A percentile compares a stretch with the other conserved stretches of the same genome.
These are phyloP conservation scores for Urosaurus nigricauda DNA, from an alignment of 2,797 vertebrate species.

Conservation along the genomic window DNA sequence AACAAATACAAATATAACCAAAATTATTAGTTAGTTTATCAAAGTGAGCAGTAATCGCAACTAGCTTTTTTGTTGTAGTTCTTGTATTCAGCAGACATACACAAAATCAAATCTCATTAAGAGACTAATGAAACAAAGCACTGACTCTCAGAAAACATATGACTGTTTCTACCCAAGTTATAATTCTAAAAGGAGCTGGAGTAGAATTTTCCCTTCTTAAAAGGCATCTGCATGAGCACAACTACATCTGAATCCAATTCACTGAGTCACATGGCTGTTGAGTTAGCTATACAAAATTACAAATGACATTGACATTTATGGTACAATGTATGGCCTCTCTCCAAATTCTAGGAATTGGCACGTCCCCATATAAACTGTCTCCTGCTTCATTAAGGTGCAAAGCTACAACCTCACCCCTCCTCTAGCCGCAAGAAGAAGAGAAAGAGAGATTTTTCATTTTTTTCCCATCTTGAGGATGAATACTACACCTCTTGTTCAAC, in stretches of 20 bases:
- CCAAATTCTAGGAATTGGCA: constrained; percentile 33
- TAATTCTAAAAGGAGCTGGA: constrained; percentile 34
- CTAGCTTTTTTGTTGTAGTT: constrained; percentile 41
- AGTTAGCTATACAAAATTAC: constrained; percentile 45
- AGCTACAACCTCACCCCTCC: neutral
- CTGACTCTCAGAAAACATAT: constrained; percentile 20
- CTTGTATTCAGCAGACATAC: constrained; percentile 2
- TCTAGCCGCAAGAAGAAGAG: neutral
- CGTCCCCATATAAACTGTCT: constrained; percentile 41
- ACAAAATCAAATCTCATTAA: constrained; percentile 19
- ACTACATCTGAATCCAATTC: constrained; percentile 56
- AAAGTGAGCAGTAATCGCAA: neutral
- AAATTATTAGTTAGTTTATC: neutral
- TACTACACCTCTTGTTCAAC: neutral
- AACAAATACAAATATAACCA: constrained; percentile 17
- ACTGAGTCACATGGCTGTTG: constrained; percentile 50
- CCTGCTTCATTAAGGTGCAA: neutral
- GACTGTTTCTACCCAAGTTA: neutral
- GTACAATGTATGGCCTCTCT: constrained; percentile 21
- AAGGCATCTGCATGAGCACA: neutral
- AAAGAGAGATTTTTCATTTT: neutral
- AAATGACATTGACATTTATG: constrained; percentile 35
- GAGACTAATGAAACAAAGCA: constrained; percentile 36
- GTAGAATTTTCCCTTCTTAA: neutral
- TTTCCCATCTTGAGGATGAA: neutral